These are phyloP conservation scores for Melanerpes formicivorus DNA, from an alignment of 2,113 vertebrate genomes.

Conservation along the genomic window DNA sequence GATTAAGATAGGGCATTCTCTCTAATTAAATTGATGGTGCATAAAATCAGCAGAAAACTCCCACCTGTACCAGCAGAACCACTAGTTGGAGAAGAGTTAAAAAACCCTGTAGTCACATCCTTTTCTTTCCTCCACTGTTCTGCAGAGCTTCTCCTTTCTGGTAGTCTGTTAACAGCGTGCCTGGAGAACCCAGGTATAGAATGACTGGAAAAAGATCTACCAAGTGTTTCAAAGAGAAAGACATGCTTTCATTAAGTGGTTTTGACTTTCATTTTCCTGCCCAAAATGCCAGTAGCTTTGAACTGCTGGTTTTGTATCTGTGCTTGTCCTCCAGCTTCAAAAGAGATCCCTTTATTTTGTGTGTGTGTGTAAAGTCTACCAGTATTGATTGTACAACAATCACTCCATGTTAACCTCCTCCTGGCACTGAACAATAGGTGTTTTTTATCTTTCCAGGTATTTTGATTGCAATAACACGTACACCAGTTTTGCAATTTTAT, in stretches of 20 bases:
- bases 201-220: background rate
- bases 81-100: background rate
- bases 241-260: accelerated
- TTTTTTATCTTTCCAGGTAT: background rate
- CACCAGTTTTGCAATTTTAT: background rate
- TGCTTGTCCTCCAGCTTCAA: background rate
- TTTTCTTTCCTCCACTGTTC: background rate
- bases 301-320: background rate
- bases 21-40: background rate
- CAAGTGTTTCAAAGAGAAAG: background rate
- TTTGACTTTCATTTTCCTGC: background rate
- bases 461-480: background rate
- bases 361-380: background rate
- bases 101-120: background rate
- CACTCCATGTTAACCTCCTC: background rate
- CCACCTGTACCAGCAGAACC: background rate
- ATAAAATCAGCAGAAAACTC: background rate
- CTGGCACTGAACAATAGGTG: background rate
- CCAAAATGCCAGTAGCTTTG: background rate
- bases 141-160: background rate
- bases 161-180: background rate
- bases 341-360: background rate
- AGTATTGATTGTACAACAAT: background rate
- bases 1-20: background rate
- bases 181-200: background rate